Base-by-base conservation (phyloP, 2,888 invertebrate genomes). In the Lasioglossum oenotherae region DNA sequence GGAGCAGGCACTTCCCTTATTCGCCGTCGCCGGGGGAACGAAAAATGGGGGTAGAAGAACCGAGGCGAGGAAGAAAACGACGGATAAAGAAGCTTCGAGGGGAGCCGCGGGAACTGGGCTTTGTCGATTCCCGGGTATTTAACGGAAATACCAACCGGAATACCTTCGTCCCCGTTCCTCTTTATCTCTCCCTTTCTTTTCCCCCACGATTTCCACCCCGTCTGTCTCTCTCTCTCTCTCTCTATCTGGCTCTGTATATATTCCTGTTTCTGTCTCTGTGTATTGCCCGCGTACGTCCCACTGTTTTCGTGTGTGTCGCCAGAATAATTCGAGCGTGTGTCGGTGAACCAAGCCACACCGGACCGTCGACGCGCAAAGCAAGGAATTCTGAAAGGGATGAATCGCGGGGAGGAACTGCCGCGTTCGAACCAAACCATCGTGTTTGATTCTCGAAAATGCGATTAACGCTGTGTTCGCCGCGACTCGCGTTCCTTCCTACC, bases 61-160 rank as follows among this genome's bases (percentile, higher is more conserved):
- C 85, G 87, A 90, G 85, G 88, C 88, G 89, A 91, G 85, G 81
- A 91, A 89, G 91, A 91, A 88, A 91, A 89, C 88, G 87, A 89
- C 87, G 88, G 88, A 91, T 91, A 91, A 90, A 91, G 90, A 82
- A 90, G 89, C 85, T 89, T 76, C 85, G 83, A 87, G 85, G 89
- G 85, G 87, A 64, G 88, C 89, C 86, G 90, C 91, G 91, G 92
- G 89, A 88, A 78, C 81, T 89, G 89, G 88, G 89, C 92, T 93
- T 93, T 93, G 93, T 93, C 92, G 92, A 92, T 92, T 93, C 89
- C 90, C 87, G 92, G 92, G 92, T 92, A 93, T 93, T 93, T 93
- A 92, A 92, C 93, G 93, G 92, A 93, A 93, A 93, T 92, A 91
- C 92, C 91, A 88, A 89, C 91, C 89, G 91, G 91, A 91, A 91